phyloP scores from a whole-genome alignment of 2,797 vertebrate species.

The Chloroceryle amazona region DNA sequence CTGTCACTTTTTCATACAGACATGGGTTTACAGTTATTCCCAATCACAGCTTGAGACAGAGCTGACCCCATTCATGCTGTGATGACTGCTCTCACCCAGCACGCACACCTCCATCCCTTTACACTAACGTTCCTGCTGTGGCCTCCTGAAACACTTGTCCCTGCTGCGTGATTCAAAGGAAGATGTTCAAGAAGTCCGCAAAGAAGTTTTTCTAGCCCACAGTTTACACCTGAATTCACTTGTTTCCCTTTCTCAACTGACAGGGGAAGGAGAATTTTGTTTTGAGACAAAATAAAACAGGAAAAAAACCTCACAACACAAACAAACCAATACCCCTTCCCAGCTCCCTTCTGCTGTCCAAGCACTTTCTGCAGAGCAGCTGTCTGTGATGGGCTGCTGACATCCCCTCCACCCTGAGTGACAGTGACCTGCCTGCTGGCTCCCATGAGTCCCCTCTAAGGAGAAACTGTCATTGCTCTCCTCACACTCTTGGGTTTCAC shows the following conservation, averaged over 20 bases:
- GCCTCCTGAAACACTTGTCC: no score
- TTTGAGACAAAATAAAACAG: neutral
- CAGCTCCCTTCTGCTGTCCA: neutral
- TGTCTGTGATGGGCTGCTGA: neutral
- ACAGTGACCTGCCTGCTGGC: neutral
- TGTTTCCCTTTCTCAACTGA: neutral
- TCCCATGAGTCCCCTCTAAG: accelerated
- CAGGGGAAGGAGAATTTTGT: neutral
- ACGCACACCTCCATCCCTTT: no score
- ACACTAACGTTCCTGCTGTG: accelerated
- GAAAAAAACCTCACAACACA: accelerated
- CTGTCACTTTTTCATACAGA: accelerated
- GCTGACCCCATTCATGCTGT: accelerated
- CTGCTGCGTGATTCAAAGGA: neutral
- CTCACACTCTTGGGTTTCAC: neutral
- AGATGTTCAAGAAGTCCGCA: neutral
- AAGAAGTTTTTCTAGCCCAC: neutral
- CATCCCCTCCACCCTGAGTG: neutral
- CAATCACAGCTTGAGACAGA: accelerated
- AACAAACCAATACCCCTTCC: neutral
- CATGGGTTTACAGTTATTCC: accelerated
- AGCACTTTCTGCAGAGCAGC: neutral
- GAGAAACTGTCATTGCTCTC: neutral
- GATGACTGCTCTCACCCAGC: accelerated
- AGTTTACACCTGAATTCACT: neutral